Conservation (phyloP, 2,888 invertebrate species). For the Xanthostigma xanthostigma region DNA sequence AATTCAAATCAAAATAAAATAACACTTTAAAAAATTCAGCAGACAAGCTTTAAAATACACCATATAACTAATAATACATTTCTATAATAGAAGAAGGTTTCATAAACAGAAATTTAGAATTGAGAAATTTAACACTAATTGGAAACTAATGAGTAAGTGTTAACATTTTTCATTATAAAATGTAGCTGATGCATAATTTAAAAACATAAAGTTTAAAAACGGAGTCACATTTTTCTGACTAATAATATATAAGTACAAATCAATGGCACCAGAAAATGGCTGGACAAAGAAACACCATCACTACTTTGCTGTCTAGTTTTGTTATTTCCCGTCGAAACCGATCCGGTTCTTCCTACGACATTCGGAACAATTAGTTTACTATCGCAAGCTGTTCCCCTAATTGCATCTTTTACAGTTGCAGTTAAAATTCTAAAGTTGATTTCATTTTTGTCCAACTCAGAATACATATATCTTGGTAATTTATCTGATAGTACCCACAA, state of each 20-base stretch:
- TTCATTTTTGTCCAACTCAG: conserved; percentile 40
- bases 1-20: too few species aligned
- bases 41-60: too few species aligned
- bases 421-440: conserved; percentile 58
- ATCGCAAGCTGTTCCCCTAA: conserved; percentile 56
- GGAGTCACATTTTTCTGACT: too few species aligned
- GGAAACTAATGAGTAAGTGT: too few species aligned
- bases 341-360: conserved; percentile 1
- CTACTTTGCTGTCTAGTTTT: not conserved
- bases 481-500: conserved; percentile 63
- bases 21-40: too few species aligned
- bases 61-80: too few species aligned
- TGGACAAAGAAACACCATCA: not conserved
- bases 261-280: not conserved
- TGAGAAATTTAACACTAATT: too few species aligned
- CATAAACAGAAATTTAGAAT: too few species aligned
- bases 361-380: conserved; percentile 28
- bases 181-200: too few species aligned
- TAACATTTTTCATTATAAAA: too few species aligned
- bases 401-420: conserved; percentile 51
- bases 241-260: not conserved
- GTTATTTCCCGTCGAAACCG: not conserved
- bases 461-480: conserved; percentile 55
- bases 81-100: too few species aligned
- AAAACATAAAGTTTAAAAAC: too few species aligned